Base-by-base conservation (phyloP, 2,888 invertebrate genomes). In the Campopleginae sp. region DNA sequence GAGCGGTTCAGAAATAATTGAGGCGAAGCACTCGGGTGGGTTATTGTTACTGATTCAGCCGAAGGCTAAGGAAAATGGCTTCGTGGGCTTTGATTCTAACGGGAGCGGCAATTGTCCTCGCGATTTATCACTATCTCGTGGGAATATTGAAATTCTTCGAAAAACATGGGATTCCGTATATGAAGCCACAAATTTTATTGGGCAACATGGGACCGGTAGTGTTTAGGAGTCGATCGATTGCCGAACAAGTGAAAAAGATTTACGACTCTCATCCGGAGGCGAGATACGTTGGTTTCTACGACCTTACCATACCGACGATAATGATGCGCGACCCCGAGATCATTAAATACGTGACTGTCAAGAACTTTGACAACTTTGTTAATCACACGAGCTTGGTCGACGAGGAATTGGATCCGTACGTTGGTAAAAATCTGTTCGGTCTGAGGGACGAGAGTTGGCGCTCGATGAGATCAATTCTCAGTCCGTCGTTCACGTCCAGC, bases 401-500 rank as follows among this genome's bases (percentile, higher is more conserved):
- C 38, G 89, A 87, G 71, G 80, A 86, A n/a, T 81, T 88, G 10
- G 91, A 91, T 86, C 90, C 90, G 1, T 84, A 91, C 5, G 88
- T 91, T 54, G 90, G 88, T 0, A 89, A 88, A 65, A 91, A 90
- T 79, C 82, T 92, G 4, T 91, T 91, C 66, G 88, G 87, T 48
- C 83, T 92, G 2, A 84, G 76, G 76, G 90, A 90, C 76, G 85
- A 90, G 51, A 86, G 87, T 1, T 93, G 93, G 92, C 89, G 86
- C 42, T 88, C 89, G 12, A 91, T 93, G 88, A 87, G 93, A 76
- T 87, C 84, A 23, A 89, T 90, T 0, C 54, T 93, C 17, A 92
- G 90, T 33, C 92, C 92, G 0, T 89, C 90, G 2, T 93, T 93
- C 84, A 93, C 92, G 0, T 86, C 91, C 3, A 91, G 88, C 44